A percentile compares a stretch with the other conserved stretches of the same genome.
Conservation (phyloP, 2,113 vertebrate species). For the Neodontobutis hainanensis region DNA sequence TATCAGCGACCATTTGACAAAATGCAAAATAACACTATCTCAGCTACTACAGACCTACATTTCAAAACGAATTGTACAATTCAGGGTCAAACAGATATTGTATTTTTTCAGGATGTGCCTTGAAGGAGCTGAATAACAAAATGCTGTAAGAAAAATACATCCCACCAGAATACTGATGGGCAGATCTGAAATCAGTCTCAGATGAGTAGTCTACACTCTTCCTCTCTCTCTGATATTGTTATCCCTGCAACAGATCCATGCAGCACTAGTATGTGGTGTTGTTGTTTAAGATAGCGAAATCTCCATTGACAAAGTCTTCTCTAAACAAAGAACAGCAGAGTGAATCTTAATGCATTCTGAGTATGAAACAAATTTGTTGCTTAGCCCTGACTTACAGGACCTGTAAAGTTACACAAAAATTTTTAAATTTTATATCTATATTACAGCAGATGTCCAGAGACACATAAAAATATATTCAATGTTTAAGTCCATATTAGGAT, state of each 20-base stretch:
- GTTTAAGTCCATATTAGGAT: no score
- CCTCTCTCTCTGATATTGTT: constrained; percentile 25
- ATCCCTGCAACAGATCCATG: constrained; percentile 26
- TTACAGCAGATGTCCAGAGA: no score
- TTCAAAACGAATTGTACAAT: no score
- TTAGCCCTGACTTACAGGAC: constrained; percentile 34
- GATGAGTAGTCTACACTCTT: constrained; percentile 16
- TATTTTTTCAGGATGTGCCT: no score
- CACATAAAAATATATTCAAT: no score
- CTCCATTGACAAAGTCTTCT: constrained; percentile 68
- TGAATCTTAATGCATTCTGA: constrained; percentile 65
- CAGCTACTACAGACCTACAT: no score
- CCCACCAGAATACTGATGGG: constrained; percentile 2
- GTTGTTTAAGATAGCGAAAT: constrained; percentile 52
- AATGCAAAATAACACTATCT: no score
- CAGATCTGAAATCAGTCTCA: constrained; percentile 28
- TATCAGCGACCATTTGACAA: no score
- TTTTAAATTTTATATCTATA: neutral
- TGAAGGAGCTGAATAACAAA: neutral
- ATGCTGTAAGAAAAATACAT: neutral
- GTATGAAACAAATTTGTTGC: constrained; percentile 55
- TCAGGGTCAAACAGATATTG: no score
- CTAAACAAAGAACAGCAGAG: constrained; percentile 72
- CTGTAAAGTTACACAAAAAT: neutral
- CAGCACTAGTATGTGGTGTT: constrained; percentile 7